These are phyloP conservation scores for Smithornis capensis DNA, from an alignment of 2,113 vertebrate genomes.

Conservation along the genomic window DNA sequence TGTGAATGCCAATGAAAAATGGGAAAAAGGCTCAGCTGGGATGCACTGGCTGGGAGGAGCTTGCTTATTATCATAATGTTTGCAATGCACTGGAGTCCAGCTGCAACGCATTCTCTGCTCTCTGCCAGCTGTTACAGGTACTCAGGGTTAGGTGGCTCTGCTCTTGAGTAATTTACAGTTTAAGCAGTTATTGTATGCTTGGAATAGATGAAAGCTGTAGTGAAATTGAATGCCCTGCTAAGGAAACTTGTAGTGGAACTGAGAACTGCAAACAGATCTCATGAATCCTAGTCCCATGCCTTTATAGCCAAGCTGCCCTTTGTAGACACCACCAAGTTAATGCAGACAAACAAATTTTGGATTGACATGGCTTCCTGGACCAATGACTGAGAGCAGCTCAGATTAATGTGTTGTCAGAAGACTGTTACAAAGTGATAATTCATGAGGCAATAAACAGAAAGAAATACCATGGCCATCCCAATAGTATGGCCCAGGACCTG, in stretches of 20 bases:
- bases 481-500: neutral
- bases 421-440: neutral
- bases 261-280: neutral
- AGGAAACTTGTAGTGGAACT: neutral
- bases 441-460: neutral
- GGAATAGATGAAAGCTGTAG: neutral
- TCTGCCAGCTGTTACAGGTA: neutral
- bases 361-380: neutral
- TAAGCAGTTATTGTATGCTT: neutral
- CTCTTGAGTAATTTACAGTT: neutral
- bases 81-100: neutral
- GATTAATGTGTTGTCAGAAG: neutral
- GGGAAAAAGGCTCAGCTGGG: neutral
- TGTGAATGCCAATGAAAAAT: neutral
- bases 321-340: neutral
- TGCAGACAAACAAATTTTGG: neutral
- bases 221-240: neutral
- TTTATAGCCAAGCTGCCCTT: neutral
- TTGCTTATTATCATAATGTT: neutral
- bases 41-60: neutral
- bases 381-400: neutral
- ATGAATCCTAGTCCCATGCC: neutral
- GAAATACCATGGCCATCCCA: neutral
- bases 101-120: neutral
- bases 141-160: neutral